Conservation (phyloP, 2,113 vertebrate genomes). For the Leuciscus idus region DNA sequence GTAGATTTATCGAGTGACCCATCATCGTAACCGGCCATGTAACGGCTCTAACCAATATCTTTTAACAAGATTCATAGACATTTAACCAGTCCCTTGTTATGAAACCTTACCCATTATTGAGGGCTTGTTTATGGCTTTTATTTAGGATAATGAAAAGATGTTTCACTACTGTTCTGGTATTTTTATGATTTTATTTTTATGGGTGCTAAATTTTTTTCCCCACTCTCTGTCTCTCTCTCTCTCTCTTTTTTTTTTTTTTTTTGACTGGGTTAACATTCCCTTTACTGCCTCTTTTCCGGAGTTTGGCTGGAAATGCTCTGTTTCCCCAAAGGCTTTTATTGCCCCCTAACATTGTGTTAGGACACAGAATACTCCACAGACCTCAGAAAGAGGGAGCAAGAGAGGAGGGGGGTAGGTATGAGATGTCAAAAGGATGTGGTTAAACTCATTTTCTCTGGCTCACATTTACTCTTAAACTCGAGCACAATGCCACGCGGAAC, state of each 20-base stretch:
- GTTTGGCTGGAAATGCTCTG: constrained; percentile 72
- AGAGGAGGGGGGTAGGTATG: constrained; percentile 27
- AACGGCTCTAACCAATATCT: constrained; percentile 36
- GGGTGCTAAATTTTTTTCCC: constrained; percentile 63
- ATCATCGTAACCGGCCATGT: constrained; percentile 10
- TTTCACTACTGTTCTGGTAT: constrained; percentile 75
- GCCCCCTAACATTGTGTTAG: constrained; percentile 67
- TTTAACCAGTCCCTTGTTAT: constrained; percentile 58
- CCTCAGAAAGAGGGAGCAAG: constrained; percentile 49
- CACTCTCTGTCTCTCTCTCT: constrained; percentile 48
- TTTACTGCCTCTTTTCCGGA: constrained; percentile 69
- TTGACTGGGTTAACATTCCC: constrained; percentile 67
- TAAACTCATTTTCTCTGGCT: constrained; percentile 20
- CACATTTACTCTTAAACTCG: constrained; percentile 16
- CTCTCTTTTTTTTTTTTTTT: constrained; percentile 18
- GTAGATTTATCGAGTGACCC: constrained; percentile 52
- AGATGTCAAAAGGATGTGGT: constrained; percentile 42
- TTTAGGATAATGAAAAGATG: constrained; percentile 70
- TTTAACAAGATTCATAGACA: constrained; percentile 55
- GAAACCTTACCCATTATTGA: constrained; percentile 67
- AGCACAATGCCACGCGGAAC: constrained; percentile 12
- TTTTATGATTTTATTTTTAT: constrained; percentile 77
- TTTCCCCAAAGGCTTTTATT: constrained; percentile 73
- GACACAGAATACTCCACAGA: constrained; percentile 68
- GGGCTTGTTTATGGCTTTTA: constrained; percentile 65